Evolutionary conservation across 2,797 vertebrate species (phyloP).

Genomic region (Monodelphis domestica): DNA sequence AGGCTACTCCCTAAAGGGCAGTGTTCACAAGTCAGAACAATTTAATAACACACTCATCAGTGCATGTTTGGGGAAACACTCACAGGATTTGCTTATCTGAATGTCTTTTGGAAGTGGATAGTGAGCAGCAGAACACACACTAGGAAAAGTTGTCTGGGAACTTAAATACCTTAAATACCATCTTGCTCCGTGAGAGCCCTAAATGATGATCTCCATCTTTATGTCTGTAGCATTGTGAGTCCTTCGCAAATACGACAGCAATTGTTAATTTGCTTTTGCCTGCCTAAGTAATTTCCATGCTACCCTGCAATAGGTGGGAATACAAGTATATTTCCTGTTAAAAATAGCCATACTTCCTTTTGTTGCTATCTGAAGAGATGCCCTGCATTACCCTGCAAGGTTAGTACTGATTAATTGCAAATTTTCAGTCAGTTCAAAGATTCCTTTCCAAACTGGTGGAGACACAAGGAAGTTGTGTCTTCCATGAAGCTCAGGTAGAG

Average conservation of each 20-base stretch:
- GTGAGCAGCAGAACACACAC: not conserved
- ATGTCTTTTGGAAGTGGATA: not conserved
- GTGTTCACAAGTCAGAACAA: not conserved
- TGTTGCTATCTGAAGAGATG: not conserved
- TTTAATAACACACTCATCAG: not conserved
- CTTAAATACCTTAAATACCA: not conserved
- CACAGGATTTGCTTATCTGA: not conserved
- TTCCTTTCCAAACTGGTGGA: not conserved
- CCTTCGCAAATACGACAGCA: not conserved
- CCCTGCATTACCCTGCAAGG: not conserved
- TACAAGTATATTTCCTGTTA: not conserved
- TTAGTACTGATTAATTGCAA: not conserved
- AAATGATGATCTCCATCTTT: not conserved
- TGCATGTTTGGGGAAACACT: not conserved
- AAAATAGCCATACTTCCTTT: not conserved
- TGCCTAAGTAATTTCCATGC: not conserved
- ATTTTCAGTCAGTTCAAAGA: not conserved
- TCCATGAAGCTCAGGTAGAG: not conserved
- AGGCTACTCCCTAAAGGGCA: not conserved
- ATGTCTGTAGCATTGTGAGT: not conserved
- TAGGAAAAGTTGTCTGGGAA: not conserved
- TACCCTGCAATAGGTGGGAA: not conserved
- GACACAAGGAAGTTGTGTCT: not conserved
- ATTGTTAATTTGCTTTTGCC: not conserved
- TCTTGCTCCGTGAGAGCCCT: not conserved